Base-by-base conservation (phyloP, 2,888 invertebrate species). In the Hirtodrosophila confusa region DNA sequence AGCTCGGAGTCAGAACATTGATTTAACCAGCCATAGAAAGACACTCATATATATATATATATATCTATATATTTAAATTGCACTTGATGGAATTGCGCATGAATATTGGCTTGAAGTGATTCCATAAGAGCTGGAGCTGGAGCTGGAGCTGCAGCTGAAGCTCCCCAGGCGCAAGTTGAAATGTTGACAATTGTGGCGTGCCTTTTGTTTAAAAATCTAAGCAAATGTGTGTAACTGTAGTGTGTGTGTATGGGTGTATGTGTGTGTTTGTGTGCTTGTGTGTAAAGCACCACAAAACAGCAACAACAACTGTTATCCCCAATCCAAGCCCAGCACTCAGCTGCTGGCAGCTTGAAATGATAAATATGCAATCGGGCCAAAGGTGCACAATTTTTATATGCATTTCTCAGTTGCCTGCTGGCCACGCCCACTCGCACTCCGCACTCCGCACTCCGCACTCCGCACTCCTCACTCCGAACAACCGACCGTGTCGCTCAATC, bases 321-420 rank as follows among this genome's bases (percentile, higher is more conserved):
- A 31, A 17, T 48, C 51, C 64, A 35, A 33, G 47, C 35, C 6
- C 43, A 55, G 41, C 48, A 49, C 24, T 55, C 51, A 57, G 62
- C 58, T 65, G 44, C 51, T 74, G 80, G 53, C 82, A 80, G 69
- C 75, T 55, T 56, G 61, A 78, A 80, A 80, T 78, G 82, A 78
- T 78, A 78, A 78, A 78, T 78, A 80, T 78, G 78, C 78, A 74
- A 78, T 71, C 71, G 82, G 57, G 78, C 63, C 76, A 78, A 80
- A 78, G 78, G 78, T 78, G 82, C 65, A 78, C 54, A 71, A 80
- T 80, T 75, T 80, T 80, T 80, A 75, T 80, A 80, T 77, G 80
- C 80, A 77, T 77, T 80, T 77, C 66, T 70, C 54, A 53, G 50
- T 55, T 40, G 58, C 37, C 55, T 33, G 33, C 35, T 8, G 17